Evolutionary conservation across 2,797 vertebrate species (phyloP).

Genomic region (Crax fasciolata): DNA sequence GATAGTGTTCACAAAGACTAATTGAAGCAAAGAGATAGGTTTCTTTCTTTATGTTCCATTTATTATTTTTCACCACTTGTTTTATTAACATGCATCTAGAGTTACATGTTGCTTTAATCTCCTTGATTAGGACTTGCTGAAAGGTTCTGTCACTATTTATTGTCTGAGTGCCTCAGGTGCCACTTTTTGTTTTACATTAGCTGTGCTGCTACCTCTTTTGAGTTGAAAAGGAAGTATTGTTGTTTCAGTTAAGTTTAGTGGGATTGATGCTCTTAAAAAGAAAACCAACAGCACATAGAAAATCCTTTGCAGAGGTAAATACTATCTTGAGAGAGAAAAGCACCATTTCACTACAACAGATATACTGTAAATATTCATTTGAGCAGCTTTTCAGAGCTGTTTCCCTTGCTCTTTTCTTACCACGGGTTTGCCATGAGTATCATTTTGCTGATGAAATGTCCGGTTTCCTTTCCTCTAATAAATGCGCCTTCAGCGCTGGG

Average conservation of each 20-base stretch:
- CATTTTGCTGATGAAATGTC: constrained; percentile 1
- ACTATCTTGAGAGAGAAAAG: constrained; percentile 68
- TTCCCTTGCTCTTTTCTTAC: neutral
- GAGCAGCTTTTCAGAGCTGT: constrained; percentile 2
- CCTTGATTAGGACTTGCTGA: constrained; percentile 91
- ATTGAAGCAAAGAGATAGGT: constrained; percentile 80
- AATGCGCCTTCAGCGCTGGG: constrained; percentile 26
- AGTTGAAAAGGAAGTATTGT: constrained; percentile 68
- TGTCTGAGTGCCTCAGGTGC: constrained; percentile 83
- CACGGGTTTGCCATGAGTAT: neutral
- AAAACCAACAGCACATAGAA: constrained; percentile 46
- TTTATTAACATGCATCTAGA: constrained; percentile 89
- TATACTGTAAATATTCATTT: constrained; percentile 36
- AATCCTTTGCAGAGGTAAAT: constrained; percentile 66
- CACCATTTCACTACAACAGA: constrained; percentile 24
- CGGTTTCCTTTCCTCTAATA: constrained; percentile 12
- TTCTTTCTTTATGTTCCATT: constrained; percentile 80
- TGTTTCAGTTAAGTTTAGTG: constrained; percentile 56
- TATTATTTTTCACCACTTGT: constrained; percentile 85
- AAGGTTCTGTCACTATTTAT: constrained; percentile 88
- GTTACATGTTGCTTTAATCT: constrained; percentile 90
- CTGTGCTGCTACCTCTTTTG: constrained; percentile 57
- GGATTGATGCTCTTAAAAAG: constrained; percentile 11
- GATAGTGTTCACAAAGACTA: constrained; percentile 79
- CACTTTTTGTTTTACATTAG: constrained; percentile 71